A percentile compares a stretch with the other conserved stretches of the same genome.
phyloP scores from a whole-genome alignment of 2,888 invertebrate species.

The Pyrgus malvae region DNA sequence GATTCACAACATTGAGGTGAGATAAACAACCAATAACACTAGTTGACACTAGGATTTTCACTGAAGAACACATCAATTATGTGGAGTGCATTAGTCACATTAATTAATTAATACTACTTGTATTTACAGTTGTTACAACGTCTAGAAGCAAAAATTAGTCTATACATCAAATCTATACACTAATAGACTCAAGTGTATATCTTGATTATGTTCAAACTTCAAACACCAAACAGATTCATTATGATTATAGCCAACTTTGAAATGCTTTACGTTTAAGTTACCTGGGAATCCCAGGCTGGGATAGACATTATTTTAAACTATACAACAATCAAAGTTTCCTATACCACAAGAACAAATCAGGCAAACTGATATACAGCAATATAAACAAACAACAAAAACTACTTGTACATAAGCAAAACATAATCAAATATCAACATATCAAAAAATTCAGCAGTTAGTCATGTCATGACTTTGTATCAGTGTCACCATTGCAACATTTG shows the following conservation, averaged over 20 bases:
- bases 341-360: neutral
- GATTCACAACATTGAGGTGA: too few species aligned
- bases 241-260: neutral
- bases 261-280: too few species aligned
- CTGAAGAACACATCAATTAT: too few species aligned
- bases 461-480: too few species aligned
- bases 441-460: too few species aligned
- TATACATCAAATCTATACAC: constrained; percentile 19
- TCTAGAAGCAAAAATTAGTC: constrained; percentile 14
- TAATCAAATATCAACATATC: too few species aligned
- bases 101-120: constrained; percentile 32
- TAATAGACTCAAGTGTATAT: constrained; percentile 10
- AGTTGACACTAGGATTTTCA: too few species aligned
- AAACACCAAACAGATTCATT: neutral
- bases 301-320: neutral
- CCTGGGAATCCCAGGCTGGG: too few species aligned
- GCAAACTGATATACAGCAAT: neutral
- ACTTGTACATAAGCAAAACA: too few species aligned
- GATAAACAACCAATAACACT: too few species aligned
- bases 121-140: constrained; percentile 27
- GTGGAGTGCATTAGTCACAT: constrained; percentile 20
- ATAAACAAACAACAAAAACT: neutral
- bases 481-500: too few species aligned
- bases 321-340: neutral
- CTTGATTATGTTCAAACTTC: constrained; percentile 3